phyloP scores from a whole-genome alignment of 2,797 vertebrate genomes.

The Chloroceryle amazona region DNA sequence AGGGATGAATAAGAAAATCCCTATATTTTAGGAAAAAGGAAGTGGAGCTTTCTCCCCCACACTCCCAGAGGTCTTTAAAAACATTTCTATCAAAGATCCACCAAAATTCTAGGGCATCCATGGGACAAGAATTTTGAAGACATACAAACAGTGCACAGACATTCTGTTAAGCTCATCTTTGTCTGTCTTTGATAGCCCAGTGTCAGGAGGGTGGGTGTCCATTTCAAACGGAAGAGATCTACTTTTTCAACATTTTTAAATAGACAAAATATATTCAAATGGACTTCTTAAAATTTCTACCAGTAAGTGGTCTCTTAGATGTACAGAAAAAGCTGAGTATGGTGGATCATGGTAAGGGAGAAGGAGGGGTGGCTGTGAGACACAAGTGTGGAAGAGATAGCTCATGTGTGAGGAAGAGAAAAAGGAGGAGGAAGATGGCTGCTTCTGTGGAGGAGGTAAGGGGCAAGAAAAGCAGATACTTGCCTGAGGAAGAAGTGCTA shows the following conservation, averaged over 20 bases:
- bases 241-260: background rate
- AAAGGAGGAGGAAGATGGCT: background rate
- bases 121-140: background rate
- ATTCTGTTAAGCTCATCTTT: background rate
- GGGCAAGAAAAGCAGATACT: background rate
- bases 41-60: fast-evolving
- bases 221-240: background rate
- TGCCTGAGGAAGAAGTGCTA: background rate
- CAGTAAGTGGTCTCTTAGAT: background rate
- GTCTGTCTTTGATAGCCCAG: background rate
- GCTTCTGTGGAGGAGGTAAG: background rate
- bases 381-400: background rate
- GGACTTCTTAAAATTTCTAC: background rate
- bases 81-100: background rate
- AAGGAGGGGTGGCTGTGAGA: background rate
- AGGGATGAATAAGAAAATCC: background rate
- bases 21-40: background rate
- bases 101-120: background rate
- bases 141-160: background rate
- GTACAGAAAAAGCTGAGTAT: background rate
- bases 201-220: background rate
- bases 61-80: background rate
- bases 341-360: background rate
- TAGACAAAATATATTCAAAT: fast-evolving
- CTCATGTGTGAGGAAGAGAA: background rate